phyloP scores from a whole-genome alignment of 2,888 invertebrate genomes.

The Masnerella sp. region DNA sequence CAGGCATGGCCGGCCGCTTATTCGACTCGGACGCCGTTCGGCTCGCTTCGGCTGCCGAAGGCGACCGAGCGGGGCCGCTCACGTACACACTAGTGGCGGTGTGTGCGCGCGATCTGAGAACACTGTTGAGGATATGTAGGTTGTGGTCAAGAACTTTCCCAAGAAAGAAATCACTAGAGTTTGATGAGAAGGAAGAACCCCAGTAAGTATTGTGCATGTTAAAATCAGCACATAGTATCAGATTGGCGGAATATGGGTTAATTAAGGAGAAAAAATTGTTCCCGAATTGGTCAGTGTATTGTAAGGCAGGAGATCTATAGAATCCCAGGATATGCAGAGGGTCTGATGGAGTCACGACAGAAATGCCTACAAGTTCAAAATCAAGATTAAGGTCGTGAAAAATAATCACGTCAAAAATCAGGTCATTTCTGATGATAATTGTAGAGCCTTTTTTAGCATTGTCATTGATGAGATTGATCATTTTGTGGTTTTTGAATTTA shows the following conservation, averaged over 20 bases:
- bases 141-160: not conserved
- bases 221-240: constrained; percentile 17
- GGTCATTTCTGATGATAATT: constrained; percentile 3
- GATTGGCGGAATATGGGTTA: not conserved
- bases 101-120: no score
- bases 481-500: not conserved
- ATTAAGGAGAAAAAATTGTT: not conserved
- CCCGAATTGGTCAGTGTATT: not conserved
- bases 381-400: not conserved
- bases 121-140: not conserved
- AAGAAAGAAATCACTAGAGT: not conserved
- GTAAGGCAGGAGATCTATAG: constrained; percentile 5
- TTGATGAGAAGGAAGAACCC: not conserved
- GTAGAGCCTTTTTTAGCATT: not conserved
- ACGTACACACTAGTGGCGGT: no score
- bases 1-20: no score
- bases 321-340: not conserved
- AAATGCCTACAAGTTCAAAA: not conserved
- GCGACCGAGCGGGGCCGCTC: no score
- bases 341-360: not conserved
- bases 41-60: no score
- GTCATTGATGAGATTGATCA: not conserved
- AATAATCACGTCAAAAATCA: not conserved
- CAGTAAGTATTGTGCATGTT: constrained; percentile 13
- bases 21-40: no score